A percentile compares a stretch with the other conserved stretches of the same genome.
Conservation (phyloP, 1,140 invertebrate genomes). For the Sarcophaga bullata region DNA sequence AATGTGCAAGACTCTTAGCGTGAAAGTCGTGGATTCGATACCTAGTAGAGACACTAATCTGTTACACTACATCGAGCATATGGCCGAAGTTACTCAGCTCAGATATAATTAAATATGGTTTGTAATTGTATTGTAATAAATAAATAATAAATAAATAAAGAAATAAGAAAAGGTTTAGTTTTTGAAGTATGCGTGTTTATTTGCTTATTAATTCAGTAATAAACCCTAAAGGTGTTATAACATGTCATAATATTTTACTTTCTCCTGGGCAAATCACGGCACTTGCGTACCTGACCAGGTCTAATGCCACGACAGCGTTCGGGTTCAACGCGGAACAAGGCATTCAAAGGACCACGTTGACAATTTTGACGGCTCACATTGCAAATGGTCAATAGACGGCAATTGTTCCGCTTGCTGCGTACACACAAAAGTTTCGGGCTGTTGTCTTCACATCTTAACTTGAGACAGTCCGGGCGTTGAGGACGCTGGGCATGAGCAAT, state of each 20-base stretch:
- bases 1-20: too few relatives aligned
- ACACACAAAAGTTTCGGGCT: background rate
- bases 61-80: too few relatives aligned
- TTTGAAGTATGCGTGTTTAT: too few relatives aligned
- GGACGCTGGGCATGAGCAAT: background rate
- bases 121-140: too few relatives aligned
- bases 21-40: too few relatives aligned
- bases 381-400: conserved; percentile 31
- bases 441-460: conserved; percentile 1
- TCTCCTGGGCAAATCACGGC: background rate
- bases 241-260: background rate
- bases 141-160: too few relatives aligned
- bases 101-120: too few relatives aligned
- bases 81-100: too few relatives aligned
- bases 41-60: too few relatives aligned
- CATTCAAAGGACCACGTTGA: background rate
- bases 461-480: background rate
- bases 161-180: too few relatives aligned
- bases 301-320: conserved; percentile 23
- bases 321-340: background rate
- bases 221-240: too few relatives aligned
- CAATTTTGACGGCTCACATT: conserved; percentile 24
- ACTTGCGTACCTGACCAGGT: background rate
- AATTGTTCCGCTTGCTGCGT: background rate
- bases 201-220: too few relatives aligned